Base-by-base conservation (phyloP, 2,888 invertebrate species). In the Tetropium fuscum region DNA sequence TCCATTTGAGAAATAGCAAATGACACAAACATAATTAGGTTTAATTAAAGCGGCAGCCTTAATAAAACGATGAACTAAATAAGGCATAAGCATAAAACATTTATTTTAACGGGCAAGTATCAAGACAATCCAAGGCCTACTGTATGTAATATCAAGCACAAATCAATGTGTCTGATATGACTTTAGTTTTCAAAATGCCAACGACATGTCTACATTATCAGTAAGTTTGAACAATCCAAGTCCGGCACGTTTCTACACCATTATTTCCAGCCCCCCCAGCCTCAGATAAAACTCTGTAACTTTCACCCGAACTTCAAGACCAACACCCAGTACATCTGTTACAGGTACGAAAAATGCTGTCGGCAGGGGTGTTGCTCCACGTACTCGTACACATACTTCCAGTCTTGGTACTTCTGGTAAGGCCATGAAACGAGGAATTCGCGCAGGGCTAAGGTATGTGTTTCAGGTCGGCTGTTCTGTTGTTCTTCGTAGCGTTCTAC, bases 321-420 rank as follows among this genome's bases (percentile, higher is more conserved):
- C 32, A 25, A 30, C 34, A 34, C 44, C 10, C 56, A 59, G 10
- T 64, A 64, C 27, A 13, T 64, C 18, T 64, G 64, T 36, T 58
- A 49, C n/a, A 18, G 11, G 15, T 44, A 48, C 10, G 60, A 60
- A 41, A 60, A 4, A 49, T 64, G 64, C 27, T 64, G 64, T 19
- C 36, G 30, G 11, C 53, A 56, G 6, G 64, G 64, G 10, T 64
- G 64, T 22, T 64, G 64, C 11, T 10, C 38, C 1, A 34, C n/a
- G n/a, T 40, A 48, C 32, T 43, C 22, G 11, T 51, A 56, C 30
- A 51, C 36, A 3, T 49, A 57, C 38, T 54, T 53, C 7, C 61
- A 64, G 36, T 51, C 64, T 1, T 64, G 64, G 64, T 60, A 58
- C 41, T 61, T 64, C 27, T 64, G 64, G 64, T 64, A 57, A 60